These are phyloP conservation scores for Camelus dromedarius DNA, from an alignment of 2,113 vertebrate species.

Conservation along the genomic window DNA sequence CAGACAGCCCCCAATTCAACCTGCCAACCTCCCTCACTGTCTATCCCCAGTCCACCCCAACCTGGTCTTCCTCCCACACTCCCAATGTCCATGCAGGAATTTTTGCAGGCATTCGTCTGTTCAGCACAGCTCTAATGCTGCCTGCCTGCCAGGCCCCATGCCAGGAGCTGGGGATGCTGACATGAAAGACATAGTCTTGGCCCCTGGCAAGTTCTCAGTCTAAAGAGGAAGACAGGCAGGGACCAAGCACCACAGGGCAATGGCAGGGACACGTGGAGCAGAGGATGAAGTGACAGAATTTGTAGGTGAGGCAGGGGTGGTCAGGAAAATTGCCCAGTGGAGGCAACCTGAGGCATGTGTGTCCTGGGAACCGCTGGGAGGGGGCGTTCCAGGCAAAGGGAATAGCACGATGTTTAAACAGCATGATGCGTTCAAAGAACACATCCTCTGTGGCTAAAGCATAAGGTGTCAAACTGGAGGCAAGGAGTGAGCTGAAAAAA, in stretches of 20 bases:
- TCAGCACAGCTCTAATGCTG: not conserved
- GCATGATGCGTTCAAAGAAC: not conserved
- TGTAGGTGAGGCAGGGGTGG: not conserved
- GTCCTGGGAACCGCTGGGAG: not conserved
- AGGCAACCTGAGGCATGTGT: not conserved
- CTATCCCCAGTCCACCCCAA: not conserved
- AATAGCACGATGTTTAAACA: accelerated
- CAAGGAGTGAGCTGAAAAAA: not conserved
- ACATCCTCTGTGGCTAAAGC: not conserved
- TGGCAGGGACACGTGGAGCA: not conserved
- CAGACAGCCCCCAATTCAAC: not conserved
- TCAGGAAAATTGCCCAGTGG: not conserved
- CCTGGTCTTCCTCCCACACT: not conserved
- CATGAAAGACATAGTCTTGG: not conserved
- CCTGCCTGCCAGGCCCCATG: not conserved
- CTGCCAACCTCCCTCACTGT: not conserved
- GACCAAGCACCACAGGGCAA: not conserved
- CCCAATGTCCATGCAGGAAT: not conserved
- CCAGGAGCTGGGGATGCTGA: not conserved
- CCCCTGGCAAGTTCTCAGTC: not conserved
- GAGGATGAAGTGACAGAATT: not conserved
- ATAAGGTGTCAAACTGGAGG: not conserved
- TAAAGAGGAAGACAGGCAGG: not conserved
- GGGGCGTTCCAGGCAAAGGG: not conserved
- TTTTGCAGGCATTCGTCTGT: not conserved